Evolutionary conservation across 1,140 invertebrate species (phyloP).

Genomic region (Neodiprion virginianus): DNA sequence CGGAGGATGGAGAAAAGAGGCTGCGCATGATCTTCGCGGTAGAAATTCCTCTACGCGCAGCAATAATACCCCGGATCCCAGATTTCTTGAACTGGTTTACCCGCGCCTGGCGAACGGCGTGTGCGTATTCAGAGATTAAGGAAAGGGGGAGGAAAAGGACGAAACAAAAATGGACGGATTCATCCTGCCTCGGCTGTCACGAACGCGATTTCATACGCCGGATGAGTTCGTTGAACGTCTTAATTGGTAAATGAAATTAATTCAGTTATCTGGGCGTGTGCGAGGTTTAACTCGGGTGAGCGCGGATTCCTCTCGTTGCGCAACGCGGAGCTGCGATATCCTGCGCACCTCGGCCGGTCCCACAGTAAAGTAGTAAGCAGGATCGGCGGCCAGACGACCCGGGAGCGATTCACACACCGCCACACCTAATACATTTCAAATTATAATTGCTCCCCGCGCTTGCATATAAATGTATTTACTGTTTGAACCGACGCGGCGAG

Average conservation of each 20-base stretch:
- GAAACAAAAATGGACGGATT: background rate
- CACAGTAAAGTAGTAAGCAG: background rate
- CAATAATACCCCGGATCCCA: background rate
- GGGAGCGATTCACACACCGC: slow-evolving; percentile 6
- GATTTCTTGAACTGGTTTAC: slow-evolving; percentile 5
- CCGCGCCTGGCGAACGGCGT: background rate
- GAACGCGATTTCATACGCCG: background rate
- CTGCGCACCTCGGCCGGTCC: no score
- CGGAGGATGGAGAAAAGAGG: background rate
- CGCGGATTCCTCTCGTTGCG: no score
- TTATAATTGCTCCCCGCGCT: background rate
- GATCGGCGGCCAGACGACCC: background rate
- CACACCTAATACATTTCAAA: slow-evolving; percentile 7
- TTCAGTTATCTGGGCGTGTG: background rate
- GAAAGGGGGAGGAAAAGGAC: background rate
- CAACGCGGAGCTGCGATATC: no score
- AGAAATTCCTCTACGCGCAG: background rate
- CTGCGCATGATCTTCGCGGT: background rate
- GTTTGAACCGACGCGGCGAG: background rate
- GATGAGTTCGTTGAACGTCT: background rate
- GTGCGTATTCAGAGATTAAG: background rate
- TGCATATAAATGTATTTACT: background rate
- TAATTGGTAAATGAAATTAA: slow-evolving; percentile 6
- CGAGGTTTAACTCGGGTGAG: background rate
- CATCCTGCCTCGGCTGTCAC: background rate